Conservation (phyloP, 2,113 vertebrate genomes). For the Podocnemis expansa region DNA sequence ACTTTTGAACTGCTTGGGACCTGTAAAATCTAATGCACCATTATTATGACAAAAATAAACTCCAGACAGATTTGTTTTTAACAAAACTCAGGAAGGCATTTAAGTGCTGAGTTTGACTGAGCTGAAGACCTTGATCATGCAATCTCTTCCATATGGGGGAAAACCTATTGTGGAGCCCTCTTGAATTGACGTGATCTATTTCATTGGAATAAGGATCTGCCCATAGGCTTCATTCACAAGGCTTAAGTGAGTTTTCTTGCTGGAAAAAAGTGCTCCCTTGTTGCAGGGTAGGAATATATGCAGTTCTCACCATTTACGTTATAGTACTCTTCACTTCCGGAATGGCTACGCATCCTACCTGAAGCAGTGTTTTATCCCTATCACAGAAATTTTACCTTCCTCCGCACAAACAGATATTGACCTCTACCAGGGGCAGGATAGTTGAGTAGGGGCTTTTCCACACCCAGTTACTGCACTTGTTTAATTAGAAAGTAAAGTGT, state of each 20-base stretch:
- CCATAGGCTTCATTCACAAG: neutral
- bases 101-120: neutral
- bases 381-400: neutral
- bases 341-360: neutral
- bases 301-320: neutral
- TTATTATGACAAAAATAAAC: neutral
- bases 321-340: neutral
- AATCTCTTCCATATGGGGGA: neutral
- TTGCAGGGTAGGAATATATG: neutral
- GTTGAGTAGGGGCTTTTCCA: no score
- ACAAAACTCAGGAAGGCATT: neutral
- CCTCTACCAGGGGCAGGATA: neutral
- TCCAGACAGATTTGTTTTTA: neutral
- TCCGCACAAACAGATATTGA: neutral
- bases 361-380: neutral
- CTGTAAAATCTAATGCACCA: neutral
- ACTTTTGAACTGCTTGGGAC: constrained; percentile 33
- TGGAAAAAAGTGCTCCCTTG: neutral
- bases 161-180: neutral
- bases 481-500: neutral
- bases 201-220: neutral
- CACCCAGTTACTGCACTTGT: neutral
- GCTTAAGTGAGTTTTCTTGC: neutral
- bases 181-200: neutral
- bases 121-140: accelerated